Percentiles rank a stretch among this genome's conserved stretches.
Conservation (phyloP, 2,888 invertebrate species). For the Leistus spinibarbis region DNA sequence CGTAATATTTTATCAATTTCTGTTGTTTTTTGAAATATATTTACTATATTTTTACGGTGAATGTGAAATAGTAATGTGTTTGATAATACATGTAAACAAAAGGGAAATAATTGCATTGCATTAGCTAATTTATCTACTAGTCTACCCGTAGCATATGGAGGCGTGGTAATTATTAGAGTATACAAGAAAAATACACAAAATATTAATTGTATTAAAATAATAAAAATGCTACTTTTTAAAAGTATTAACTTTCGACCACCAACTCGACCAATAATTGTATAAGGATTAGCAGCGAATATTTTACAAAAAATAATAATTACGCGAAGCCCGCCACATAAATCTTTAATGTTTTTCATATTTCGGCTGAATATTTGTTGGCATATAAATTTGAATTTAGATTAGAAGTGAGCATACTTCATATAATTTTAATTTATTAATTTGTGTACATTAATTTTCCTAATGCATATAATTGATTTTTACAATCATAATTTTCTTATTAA, state of each 20-base stretch:
- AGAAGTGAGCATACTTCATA: no score
- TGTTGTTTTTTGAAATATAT: background rate
- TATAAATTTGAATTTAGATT: no score
- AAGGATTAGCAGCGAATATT: background rate
- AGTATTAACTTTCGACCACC: background rate
- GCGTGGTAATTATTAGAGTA: background rate
- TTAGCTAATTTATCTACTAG: background rate
- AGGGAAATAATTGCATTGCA: background rate
- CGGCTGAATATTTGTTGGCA: no score
- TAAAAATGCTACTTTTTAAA: background rate
- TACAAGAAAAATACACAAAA: background rate
- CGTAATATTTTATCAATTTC: background rate
- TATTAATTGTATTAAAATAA: background rate
- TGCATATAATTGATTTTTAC: no score
- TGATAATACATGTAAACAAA: background rate
- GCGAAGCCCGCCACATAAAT: background rate
- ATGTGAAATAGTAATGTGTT: conserved; percentile 1
- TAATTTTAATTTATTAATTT: no score
- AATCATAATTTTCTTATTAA: no score
- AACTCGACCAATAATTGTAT: background rate
- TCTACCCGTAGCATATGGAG: background rate
- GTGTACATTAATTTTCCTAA: no score
- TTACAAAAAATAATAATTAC: conserved; percentile 12
- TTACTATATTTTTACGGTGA: background rate
- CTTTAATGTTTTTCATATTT: background rate